phyloP scores from a whole-genome alignment of 2,113 vertebrate genomes.

The Pachypanchax playfairii region DNA sequence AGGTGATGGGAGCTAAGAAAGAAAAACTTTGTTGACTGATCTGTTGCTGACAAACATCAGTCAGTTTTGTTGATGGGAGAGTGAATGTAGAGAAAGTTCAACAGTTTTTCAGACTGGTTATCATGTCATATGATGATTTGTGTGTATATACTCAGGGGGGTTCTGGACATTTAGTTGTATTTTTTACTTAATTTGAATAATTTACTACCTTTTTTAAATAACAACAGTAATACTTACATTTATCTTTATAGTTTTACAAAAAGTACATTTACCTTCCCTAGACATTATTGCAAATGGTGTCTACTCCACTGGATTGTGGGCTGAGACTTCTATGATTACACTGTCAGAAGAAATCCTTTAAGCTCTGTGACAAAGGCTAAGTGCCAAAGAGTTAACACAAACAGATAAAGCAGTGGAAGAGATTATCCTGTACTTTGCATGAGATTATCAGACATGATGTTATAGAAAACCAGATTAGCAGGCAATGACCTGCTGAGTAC shows the following conservation, averaged over 20 bases:
- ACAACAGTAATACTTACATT: neutral
- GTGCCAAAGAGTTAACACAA: conserved; percentile 38
- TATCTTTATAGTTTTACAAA: neutral
- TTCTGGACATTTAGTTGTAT: neutral
- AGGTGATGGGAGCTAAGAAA: conserved; percentile 64
- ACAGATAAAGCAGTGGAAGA: conserved; percentile 37
- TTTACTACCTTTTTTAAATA: neutral
- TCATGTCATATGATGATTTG: neutral
- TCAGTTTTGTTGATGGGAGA: conserved; percentile 58
- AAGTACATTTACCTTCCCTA: neutral
- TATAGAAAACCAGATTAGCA: conserved; percentile 63
- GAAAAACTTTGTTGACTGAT: conserved; percentile 65
- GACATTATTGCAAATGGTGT: neutral
- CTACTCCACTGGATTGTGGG: neutral
- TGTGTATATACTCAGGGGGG: neutral
- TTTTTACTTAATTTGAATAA: neutral
- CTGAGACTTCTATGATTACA: neutral
- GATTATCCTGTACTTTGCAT: conserved; percentile 52
- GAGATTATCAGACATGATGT: conserved; percentile 58
- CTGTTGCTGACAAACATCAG: conserved; percentile 36
- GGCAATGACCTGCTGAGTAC: conserved; percentile 33
- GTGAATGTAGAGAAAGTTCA: conserved; percentile 46
- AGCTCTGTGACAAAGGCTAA: conserved; percentile 16
- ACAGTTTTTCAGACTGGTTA: conserved; percentile 20
- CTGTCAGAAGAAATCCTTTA: neutral